These are phyloP conservation scores for Brachirus orientalis DNA, from an alignment of 2,113 vertebrate species.

Conservation along the genomic window DNA sequence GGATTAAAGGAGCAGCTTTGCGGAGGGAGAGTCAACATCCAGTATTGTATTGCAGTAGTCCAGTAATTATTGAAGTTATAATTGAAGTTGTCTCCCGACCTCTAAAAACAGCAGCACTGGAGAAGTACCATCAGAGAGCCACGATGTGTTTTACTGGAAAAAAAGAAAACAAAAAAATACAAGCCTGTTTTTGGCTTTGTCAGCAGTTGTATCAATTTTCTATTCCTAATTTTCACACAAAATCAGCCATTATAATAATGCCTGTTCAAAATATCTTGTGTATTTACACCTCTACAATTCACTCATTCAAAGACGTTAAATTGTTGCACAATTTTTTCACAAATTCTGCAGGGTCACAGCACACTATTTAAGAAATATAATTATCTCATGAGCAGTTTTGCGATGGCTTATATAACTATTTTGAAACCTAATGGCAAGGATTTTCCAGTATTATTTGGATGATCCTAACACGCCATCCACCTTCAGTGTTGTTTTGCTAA, in stretches of 20 bases:
- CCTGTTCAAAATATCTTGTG: not conserved
- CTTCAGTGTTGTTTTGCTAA: too few relatives aligned
- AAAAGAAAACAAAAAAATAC: not conserved
- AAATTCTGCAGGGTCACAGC: not conserved
- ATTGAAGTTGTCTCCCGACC: slow-evolving; percentile 58
- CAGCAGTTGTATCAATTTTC: not conserved
- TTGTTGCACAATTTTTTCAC: not conserved
- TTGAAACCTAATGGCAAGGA: too few relatives aligned
- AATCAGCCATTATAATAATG: too few relatives aligned
- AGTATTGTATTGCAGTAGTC: slow-evolving; percentile 36
- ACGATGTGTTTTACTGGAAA: not conserved
- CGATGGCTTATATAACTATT: too few relatives aligned
- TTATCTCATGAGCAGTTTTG: not conserved
- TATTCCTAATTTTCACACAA: not conserved
- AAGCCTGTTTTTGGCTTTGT: not conserved
- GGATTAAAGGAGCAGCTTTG: slow-evolving; percentile 59
- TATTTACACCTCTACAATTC: not conserved
- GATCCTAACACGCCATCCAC: too few relatives aligned
- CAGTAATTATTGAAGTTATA: slow-evolving; percentile 58
- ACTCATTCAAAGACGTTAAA: not conserved
- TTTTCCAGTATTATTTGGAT: too few relatives aligned
- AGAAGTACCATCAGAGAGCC: not conserved
- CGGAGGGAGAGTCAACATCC: slow-evolving; percentile 39
- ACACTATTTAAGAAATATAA: not conserved
- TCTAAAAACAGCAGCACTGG: slow-evolving; percentile 20